These are phyloP conservation scores for Loripinus fragilis DNA, from an alignment of 2,888 invertebrate species.

Conservation along the genomic window DNA sequence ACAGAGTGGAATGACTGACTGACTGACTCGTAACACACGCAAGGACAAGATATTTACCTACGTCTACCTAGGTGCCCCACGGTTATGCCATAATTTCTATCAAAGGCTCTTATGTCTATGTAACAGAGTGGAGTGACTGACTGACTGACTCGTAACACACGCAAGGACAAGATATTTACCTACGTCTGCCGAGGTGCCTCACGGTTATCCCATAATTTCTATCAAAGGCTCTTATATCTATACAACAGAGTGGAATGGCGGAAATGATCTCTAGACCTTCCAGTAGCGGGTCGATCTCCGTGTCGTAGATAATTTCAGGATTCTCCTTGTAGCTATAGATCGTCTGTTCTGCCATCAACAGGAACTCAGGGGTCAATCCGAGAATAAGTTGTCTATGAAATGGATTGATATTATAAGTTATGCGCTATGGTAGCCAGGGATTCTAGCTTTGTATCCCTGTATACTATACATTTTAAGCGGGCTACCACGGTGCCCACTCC, in stretches of 20 bases:
- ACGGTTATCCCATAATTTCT: slow-evolving; percentile 11
- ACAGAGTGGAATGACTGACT: slow-evolving; percentile 36
- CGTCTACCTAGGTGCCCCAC: not conserved
- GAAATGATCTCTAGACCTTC: slow-evolving; percentile 43
- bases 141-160: too few species aligned
- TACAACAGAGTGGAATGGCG: slow-evolving; percentile 33
- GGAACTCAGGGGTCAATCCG: slow-evolving; percentile 39
- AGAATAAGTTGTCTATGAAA: slow-evolving; percentile 42
- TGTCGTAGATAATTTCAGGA: slow-evolving; percentile 44
- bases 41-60: not conserved
- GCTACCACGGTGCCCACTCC: too few species aligned
- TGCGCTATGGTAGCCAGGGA: too few species aligned
- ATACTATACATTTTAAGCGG: too few species aligned
- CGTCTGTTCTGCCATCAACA: slow-evolving; percentile 40
- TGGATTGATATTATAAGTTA: too few species aligned
- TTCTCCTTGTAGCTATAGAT: slow-evolving; percentile 41
- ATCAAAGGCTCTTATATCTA: slow-evolving; percentile 17
- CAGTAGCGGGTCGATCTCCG: slow-evolving; percentile 34
- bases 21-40: too few species aligned
- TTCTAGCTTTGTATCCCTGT: too few species aligned
- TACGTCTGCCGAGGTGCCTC: not conserved
- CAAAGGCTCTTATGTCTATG: slow-evolving; percentile 17
- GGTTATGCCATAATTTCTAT: slow-evolving; percentile 4
- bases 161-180: not conserved
- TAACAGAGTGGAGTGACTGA: slow-evolving; percentile 39